Percentiles rank a stretch among this genome's conserved stretches.
Conservation (phyloP, 2,888 invertebrate genomes). For the Myopa testacea region DNA sequence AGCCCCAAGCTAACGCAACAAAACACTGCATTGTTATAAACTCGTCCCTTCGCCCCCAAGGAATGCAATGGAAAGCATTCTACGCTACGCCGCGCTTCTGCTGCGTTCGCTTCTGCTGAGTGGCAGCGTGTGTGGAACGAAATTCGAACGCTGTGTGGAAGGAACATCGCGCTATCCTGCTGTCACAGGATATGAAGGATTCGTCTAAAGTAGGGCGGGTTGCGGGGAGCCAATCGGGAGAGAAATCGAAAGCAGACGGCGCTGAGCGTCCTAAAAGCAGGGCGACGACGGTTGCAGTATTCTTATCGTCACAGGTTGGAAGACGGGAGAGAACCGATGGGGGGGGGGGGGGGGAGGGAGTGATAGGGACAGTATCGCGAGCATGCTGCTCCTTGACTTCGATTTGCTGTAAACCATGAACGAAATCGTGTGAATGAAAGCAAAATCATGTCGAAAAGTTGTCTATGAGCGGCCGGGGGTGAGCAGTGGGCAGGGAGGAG, state of each 20-base stretch:
- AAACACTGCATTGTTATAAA: background rate
- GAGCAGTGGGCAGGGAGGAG: background rate
- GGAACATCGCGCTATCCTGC: slow-evolving; percentile 3
- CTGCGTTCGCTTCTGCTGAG: background rate
- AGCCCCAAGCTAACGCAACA: background rate
- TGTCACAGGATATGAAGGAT: background rate
- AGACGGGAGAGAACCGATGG: background rate
- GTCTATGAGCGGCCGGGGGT: background rate
- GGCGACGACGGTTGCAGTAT: too few relatives aligned
- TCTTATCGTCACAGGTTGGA: background rate
- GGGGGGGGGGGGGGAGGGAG: background rate
- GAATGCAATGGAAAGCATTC: background rate
- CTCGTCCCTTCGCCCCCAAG: background rate
- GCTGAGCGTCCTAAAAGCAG: too few relatives aligned
- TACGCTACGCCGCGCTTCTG: background rate
- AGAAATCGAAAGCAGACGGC: background rate
- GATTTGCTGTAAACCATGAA: background rate
- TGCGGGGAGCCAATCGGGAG: background rate
- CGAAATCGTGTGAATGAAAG: slow-evolving; percentile 12
- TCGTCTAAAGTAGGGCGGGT: background rate
- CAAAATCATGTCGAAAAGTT: background rate
- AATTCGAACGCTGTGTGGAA: background rate
- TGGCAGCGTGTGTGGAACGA: slow-evolving; percentile 1
- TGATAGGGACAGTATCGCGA: background rate
- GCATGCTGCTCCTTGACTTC: background rate